A percentile compares a stretch with the other conserved stretches of the same genome.
Evolutionary conservation across 2,113 vertebrate genomes (phyloP).

Genomic region (Mohoua ochrocephala): DNA sequence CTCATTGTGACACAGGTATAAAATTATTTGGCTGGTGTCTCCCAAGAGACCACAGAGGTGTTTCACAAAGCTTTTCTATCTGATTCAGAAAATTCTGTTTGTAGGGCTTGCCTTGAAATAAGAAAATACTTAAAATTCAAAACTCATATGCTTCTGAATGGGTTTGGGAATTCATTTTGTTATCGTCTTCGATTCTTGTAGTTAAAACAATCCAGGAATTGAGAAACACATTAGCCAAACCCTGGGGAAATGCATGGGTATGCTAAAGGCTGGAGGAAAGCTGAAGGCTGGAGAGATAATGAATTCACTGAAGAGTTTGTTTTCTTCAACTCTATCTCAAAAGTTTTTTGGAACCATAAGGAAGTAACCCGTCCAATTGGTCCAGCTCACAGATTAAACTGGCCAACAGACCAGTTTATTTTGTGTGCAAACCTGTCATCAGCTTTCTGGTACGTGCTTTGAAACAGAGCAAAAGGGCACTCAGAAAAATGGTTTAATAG

Average conservation of each 20-base stretch:
- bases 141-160: neutral
- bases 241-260: neutral
- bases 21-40: neutral
- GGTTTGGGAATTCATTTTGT: constrained; percentile 17
- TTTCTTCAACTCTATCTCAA: neutral
- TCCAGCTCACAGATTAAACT: neutral
- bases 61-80: neutral
- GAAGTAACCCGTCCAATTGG: neutral
- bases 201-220: constrained; percentile 27
- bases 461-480: neutral
- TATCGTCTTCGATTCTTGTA: neutral
- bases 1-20: neutral
- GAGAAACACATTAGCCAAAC: constrained; percentile 14
- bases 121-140: constrained; percentile 37
- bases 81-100: neutral
- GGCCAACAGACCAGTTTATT: neutral
- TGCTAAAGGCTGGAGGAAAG: neutral
- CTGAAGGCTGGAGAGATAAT: neutral
- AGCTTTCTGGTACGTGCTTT: neutral
- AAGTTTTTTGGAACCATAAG: neutral
- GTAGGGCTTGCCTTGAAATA: neutral
- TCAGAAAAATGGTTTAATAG: neutral
- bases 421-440: neutral
- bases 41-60: neutral
- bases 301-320: neutral